Base-by-base conservation (phyloP, 2,797 vertebrate species). In the Phoeniculus purpureus region DNA sequence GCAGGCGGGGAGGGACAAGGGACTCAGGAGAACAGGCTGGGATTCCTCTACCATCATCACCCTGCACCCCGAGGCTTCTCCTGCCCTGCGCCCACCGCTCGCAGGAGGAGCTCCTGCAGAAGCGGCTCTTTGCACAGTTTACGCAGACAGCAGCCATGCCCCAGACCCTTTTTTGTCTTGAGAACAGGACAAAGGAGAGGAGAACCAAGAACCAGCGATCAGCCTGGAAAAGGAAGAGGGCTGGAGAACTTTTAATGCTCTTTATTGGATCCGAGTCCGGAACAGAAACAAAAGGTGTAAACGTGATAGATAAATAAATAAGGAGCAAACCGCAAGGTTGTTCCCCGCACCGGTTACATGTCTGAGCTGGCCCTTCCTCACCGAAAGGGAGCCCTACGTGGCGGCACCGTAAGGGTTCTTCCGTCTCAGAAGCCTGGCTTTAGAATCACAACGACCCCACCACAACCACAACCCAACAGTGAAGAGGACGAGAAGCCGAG, bases 231-330 rank as follows among this genome's bases (percentile, higher is more conserved):
- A 83, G 85, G 45, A 85, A 90, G 47, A 91, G 88, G 85, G 96
- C 54, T 45, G 77, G 56, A 96, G 81, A 95, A 94, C 67, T 95
- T 96, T 97, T 97, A 98, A 97, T 97, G 97, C 97, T 97, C 82
- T 94, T 97, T 97, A 95, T 97, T 97, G 96, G 95, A 97, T 90
- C 96, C 91, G 95, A 97, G 96, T 93, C 94, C 96, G 92, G 74
- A 96, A 96, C 85, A 96, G 96, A 94, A 95, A 95, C 88, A 95
- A 95, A 93, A 96, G 92, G 97, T 98, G 97, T 98, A 98, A 98
- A 98, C 97, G 97, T 97, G 97, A 97, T 37, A 37, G 97, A 97
- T 37, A 37, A 98, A 98, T 98, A 98, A 98, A 98, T 98, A 98
- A 98, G 97, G 97, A 97, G 97, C 97, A 95, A 97, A 97, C 96